phyloP scores from a whole-genome alignment of 2,113 vertebrate species.

The Pogona vitticeps region DNA sequence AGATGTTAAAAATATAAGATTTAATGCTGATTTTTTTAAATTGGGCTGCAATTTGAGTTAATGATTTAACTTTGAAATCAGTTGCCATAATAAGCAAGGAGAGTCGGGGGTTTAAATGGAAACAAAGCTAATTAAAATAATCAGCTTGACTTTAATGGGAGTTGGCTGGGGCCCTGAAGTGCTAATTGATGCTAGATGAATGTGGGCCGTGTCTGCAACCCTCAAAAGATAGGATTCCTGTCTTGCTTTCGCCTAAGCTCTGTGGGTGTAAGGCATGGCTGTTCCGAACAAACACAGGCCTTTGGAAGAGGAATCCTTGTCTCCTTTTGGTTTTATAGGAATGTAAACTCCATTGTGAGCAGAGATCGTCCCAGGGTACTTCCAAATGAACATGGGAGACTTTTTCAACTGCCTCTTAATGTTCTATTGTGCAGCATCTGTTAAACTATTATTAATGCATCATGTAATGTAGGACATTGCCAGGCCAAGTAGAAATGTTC shows the following conservation, averaged over 20 bases:
- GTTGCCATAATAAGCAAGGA: constrained; percentile 16
- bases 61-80: neutral
- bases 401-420: constrained; percentile 6
- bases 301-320: neutral
- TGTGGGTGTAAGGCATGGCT: neutral
- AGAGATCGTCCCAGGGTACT: neutral
- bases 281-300: neutral
- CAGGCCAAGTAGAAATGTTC: neutral
- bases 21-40: constrained; percentile 26
- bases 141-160: constrained; percentile 50
- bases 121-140: constrained; percentile 50
- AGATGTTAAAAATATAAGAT: neutral
- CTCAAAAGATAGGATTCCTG: constrained; percentile 40
- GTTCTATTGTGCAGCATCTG: constrained; percentile 18
- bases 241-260: constrained; percentile 28
- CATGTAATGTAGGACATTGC: constrained; percentile 7
- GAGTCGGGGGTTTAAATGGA: constrained; percentile 40
- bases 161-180: constrained; percentile 60
- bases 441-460: constrained; percentile 7
- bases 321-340: constrained; percentile 20
- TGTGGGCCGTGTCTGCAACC: constrained; percentile 38
- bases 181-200: neutral
- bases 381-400: neutral
- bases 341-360: neutral
- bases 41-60: neutral